A percentile compares a stretch with the other conserved stretches of the same genome.
Conservation (phyloP, 2,888 invertebrate genomes). For the Eilema sororculum region DNA sequence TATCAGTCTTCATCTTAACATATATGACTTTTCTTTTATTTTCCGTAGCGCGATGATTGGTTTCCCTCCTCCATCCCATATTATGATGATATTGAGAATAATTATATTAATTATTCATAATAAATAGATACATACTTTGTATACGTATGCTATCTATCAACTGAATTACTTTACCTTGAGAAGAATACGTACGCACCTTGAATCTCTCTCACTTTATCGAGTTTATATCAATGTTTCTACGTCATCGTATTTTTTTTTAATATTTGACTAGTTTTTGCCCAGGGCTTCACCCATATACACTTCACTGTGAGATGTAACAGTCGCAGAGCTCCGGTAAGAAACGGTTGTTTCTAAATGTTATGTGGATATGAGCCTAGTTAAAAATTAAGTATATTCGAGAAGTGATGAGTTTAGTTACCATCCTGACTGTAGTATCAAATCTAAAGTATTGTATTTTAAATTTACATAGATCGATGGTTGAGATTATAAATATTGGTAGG, state of each 20-base stretch:
- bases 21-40: too few relatives aligned
- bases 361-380: neutral
- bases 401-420: neutral
- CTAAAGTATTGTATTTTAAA: neutral
- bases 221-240: conserved; percentile 39
- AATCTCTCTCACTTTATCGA: conserved; percentile 45
- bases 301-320: neutral
- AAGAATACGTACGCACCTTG: conserved; percentile 44
- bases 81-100: conserved; percentile 8
- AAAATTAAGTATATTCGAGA: neutral
- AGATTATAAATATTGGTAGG: neutral
- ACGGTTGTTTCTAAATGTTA: neutral
- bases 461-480: neutral
- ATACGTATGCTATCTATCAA: conserved; percentile 42
- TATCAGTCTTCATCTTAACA: too few relatives aligned
- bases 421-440: neutral
- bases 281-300: neutral
- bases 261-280: neutral
- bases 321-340: neutral
- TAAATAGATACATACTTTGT: conserved; percentile 29
- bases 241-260: conserved; percentile 38
- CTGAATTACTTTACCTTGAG: conserved; percentile 46
- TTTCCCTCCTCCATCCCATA: neutral
- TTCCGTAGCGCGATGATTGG: neutral
- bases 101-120: conserved; percentile 7